phyloP scores from a whole-genome alignment of 2,888 invertebrate genomes.

The Drosophila macrospina region DNA sequence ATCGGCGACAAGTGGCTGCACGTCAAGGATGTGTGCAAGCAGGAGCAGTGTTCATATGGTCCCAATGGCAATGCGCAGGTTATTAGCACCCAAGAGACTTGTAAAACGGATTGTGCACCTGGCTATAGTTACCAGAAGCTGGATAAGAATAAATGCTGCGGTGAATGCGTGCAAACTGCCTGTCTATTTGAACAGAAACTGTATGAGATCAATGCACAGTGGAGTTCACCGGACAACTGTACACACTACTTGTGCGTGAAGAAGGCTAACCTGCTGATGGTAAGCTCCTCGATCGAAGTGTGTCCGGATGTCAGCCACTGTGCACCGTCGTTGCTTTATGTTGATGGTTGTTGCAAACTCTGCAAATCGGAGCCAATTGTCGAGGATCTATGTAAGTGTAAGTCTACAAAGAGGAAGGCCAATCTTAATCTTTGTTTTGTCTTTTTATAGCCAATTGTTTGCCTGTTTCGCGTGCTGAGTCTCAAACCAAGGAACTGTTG shows the following conservation, averaged over 20 bases:
- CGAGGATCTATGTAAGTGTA: slow-evolving; percentile 69
- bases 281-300: slow-evolving; percentile 86
- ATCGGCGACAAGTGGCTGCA: slow-evolving; percentile 86
- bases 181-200: slow-evolving; percentile 87
- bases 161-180: slow-evolving; percentile 87
- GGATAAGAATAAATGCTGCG: slow-evolving; percentile 87
- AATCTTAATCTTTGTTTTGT: neutral
- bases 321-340: slow-evolving; percentile 86
- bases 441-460: slow-evolving; percentile 86
- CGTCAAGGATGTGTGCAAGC: slow-evolving; percentile 85
- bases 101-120: slow-evolving; percentile 79
- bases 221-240: slow-evolving; percentile 89
- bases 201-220: slow-evolving; percentile 86
- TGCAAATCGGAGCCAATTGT: slow-evolving; percentile 87
- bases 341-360: slow-evolving; percentile 89
- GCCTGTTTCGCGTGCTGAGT: slow-evolving; percentile 86
- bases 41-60: slow-evolving; percentile 81
- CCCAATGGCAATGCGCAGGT: slow-evolving; percentile 78
- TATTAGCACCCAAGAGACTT: slow-evolving; percentile 73
- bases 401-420: too few species aligned
- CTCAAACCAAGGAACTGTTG: slow-evolving; percentile 88
- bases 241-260: slow-evolving; percentile 87
- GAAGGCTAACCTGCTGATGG: slow-evolving; percentile 86
- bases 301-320: slow-evolving; percentile 89
- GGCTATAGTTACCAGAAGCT: slow-evolving; percentile 87